These are phyloP conservation scores for Bembecia ichneumoniformis DNA, from an alignment of 2,888 invertebrate species.

Conservation along the genomic window DNA sequence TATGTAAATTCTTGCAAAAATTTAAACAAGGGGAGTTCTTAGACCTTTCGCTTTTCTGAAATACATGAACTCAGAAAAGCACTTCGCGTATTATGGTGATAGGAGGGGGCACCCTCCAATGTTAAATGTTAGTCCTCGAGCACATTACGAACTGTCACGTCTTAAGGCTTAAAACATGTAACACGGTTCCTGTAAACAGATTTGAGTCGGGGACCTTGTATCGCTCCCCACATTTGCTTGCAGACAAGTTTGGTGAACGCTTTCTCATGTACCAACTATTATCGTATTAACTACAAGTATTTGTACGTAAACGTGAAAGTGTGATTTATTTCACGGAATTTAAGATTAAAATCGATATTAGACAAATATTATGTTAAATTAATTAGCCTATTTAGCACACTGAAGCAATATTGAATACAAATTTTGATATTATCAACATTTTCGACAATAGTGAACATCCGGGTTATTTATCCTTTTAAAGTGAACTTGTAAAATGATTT, in stretches of 20 bases:
- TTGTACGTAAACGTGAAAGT: conserved; percentile 12
- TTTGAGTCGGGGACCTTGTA: conserved; percentile 33
- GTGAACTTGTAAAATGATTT: no score
- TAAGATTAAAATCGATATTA: no score
- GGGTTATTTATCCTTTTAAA: no score
- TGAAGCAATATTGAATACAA: no score
- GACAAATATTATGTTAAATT: no score
- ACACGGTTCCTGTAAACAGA: conserved; percentile 44
- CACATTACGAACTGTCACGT: conserved; percentile 27
- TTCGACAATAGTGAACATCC: no score
- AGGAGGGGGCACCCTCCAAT: conserved; percentile 1
- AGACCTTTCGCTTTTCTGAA: no score
- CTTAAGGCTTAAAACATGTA: conserved; percentile 43
- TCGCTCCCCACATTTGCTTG: conserved; percentile 23
- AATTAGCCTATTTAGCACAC: no score
- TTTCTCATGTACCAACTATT: conserved; percentile 56
- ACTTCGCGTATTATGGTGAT: not conserved
- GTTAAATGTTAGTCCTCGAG: conserved; percentile 14
- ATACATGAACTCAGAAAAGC: not conserved
- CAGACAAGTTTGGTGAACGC: conserved; percentile 53
- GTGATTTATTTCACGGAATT: no score
- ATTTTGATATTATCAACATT: no score
- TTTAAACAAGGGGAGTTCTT: no score
- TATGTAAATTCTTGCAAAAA: no score
- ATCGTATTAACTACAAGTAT: conserved; percentile 42